Evolutionary conservation across 2,888 invertebrate genomes (phyloP).

Genomic region (Hermodice carunculata): DNA sequence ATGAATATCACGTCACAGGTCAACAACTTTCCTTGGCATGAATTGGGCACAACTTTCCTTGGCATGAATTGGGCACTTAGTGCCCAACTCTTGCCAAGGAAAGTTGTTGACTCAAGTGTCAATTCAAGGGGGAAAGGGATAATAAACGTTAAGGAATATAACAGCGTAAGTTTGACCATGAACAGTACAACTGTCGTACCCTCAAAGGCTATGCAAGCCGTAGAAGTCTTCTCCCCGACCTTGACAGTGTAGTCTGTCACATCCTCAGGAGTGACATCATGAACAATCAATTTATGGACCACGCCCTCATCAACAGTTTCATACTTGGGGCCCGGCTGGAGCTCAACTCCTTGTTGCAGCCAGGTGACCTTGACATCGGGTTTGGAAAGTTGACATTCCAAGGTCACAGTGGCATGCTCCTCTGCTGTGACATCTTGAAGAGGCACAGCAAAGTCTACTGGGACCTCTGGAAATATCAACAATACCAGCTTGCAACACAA

Average conservation of each 20-base stretch:
- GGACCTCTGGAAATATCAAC: constrained; percentile 14
- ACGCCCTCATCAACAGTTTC: constrained; percentile 46
- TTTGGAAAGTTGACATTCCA: constrained; percentile 93
- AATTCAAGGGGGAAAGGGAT: too few relatives aligned
- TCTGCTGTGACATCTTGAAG: constrained; percentile 34
- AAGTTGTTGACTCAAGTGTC: too few relatives aligned
- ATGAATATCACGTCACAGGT: too few relatives aligned
- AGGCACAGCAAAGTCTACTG: constrained; percentile 1
- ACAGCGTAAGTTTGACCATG: too few relatives aligned
- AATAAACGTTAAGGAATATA: too few relatives aligned
- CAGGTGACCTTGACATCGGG: constrained; percentile 93
- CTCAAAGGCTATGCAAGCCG: too few relatives aligned
- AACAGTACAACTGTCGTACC: too few relatives aligned
- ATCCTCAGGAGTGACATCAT: constrained; percentile 57
- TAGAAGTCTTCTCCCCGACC: constrained; percentile 56
- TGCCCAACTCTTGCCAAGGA: too few relatives aligned
- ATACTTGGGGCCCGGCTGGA: constrained; percentile 40
- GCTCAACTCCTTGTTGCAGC: constrained; percentile 79
- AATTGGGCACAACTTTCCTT: too few relatives aligned
- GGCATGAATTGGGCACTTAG: too few relatives aligned
- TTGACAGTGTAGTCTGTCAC: constrained; percentile 59
- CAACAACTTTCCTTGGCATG: too few relatives aligned
- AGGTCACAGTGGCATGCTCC: constrained; percentile 75
- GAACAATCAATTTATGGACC: constrained; percentile 54
- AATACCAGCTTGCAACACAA: too few relatives aligned